Base-by-base conservation (phyloP, 30 jellyfish, hydroid and myxozoan species). In the Mastigias papua region DNA sequence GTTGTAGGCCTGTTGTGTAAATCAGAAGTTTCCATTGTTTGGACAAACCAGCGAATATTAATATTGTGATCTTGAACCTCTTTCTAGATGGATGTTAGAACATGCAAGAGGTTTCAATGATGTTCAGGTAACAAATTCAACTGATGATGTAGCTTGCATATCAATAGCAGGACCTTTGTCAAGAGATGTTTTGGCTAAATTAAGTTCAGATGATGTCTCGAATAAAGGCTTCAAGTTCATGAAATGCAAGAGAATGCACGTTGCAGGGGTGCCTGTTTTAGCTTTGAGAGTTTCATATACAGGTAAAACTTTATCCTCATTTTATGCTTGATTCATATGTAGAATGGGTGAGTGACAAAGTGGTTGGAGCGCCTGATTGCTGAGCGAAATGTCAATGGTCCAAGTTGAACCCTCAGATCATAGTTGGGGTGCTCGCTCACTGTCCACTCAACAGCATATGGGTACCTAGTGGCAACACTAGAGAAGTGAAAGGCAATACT, bases 281-380 rank as follows among this genome's bases (percentile, higher is more conserved):
- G 99, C 99, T 0, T 83, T 96, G 29, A 73, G 99, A 34, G 98
- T 96, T n/a, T 96, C 99, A 5, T 96, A 96, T 58, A 96, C 99
- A 64, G 99, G 99, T 96, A 82, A 10, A 76, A 19, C 9, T 3
- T 42, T 42, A 42, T 42, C 13, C 13, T 42, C 13, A 4, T 42
- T 4, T 60, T 2, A 23, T 15, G 54, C 13, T 42, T 42, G 54
- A 15, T 42, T 42, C n/a, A n/a, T n/a, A n/a, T n/a, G n/a, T n/a
- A n/a, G n/a, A n/a, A n/a, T n/a, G n/a, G n/a, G n/a, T n/a, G n/a
- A n/a, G n/a, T n/a, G n/a, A n/a, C n/a, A n/a, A n/a, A n/a, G n/a
- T n/a, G n/a, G n/a, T n/a, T n/a, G n/a, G n/a, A n/a, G n/a, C n/a
- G n/a, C n/a, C n/a, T n/a, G n/a, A n/a, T n/a, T n/a, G n/a, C n/a